Evolutionary conservation across 2,888 invertebrate genomes (phyloP).

Genomic region (Polydrusus pterygomalis): DNA sequence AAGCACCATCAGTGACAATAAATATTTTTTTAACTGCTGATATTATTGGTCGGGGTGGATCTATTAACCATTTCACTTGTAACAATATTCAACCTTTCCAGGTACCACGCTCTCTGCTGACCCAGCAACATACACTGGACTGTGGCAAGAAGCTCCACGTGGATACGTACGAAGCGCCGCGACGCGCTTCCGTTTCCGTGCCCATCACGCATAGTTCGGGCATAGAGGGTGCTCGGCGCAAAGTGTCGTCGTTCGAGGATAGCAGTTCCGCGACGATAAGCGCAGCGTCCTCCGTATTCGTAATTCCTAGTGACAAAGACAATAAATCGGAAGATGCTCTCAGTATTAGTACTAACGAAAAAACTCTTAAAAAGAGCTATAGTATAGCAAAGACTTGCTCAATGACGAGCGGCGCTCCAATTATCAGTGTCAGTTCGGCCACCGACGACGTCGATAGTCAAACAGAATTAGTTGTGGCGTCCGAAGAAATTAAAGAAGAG

Average conservation of each 20-base stretch:
- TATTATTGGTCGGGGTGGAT: not conserved
- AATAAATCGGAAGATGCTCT: conserved; percentile 62
- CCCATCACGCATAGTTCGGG: conserved; percentile 70
- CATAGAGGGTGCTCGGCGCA: conserved; percentile 66
- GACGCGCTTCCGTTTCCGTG: conserved; percentile 71
- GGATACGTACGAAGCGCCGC: conserved; percentile 66
- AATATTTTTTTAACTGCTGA: not conserved
- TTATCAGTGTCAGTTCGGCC: conserved; percentile 84
- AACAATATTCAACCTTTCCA: conserved; percentile 64
- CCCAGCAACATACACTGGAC: conserved; percentile 81
- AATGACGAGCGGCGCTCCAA: conserved; percentile 72
- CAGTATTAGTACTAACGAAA: conserved; percentile 62
- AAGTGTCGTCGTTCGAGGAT: conserved; percentile 74
- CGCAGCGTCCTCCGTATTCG: conserved; percentile 62
- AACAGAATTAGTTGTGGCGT: conserved; percentile 8
- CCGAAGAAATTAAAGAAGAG: conserved; percentile 25
- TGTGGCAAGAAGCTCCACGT: conserved; percentile 73
- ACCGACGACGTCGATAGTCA: conserved; percentile 74
- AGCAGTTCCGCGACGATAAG: conserved; percentile 64
- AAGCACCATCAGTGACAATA: too few relatives aligned
- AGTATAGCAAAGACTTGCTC: conserved; percentile 71
- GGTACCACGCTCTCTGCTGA: conserved; percentile 77
- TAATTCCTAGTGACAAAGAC: conserved; percentile 67
- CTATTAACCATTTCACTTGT: too few relatives aligned
- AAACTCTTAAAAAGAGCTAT: conserved; percentile 69